These are phyloP conservation scores for Vanessa atalanta DNA, from an alignment of 1,140 invertebrate species.

Conservation along the genomic window DNA sequence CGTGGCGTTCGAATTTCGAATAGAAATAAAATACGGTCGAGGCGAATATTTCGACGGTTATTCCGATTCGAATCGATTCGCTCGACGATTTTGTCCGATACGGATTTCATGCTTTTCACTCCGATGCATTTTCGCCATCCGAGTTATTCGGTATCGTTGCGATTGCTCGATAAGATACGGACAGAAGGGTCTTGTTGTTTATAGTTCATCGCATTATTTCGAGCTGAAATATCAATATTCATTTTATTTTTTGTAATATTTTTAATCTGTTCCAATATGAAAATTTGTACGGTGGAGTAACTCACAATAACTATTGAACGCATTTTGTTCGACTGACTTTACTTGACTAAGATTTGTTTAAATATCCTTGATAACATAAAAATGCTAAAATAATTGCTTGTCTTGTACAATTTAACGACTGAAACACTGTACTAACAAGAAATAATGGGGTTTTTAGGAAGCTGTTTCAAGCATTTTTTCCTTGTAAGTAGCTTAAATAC, in stretches of 20 bases:
- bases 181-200: not conserved
- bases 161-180: conserved; percentile 18
- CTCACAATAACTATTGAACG: too few relatives aligned
- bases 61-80: conserved; percentile 28
- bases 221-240: not conserved
- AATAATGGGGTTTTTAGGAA: too few relatives aligned
- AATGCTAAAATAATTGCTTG: too few relatives aligned
- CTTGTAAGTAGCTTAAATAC: too few relatives aligned
- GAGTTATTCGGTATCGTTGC: not conserved
- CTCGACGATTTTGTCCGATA: conserved; percentile 30
- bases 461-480: too few relatives aligned
- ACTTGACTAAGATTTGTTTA: too few relatives aligned
- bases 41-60: conserved; percentile 25
- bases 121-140: conserved; percentile 30
- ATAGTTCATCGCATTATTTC: conserved; percentile 1
- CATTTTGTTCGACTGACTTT: too few relatives aligned
- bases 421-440: too few relatives aligned
- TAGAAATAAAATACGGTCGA: conserved; percentile 30
- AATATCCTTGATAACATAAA: too few relatives aligned
- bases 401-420: too few relatives aligned
- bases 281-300: not conserved
- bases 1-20: conserved; percentile 28
- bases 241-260: not conserved
- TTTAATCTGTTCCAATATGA: not conserved
- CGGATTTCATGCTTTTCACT: conserved; percentile 36